Base-by-base conservation (phyloP, 2,797 vertebrate species). In the Ceryle rudis region DNA sequence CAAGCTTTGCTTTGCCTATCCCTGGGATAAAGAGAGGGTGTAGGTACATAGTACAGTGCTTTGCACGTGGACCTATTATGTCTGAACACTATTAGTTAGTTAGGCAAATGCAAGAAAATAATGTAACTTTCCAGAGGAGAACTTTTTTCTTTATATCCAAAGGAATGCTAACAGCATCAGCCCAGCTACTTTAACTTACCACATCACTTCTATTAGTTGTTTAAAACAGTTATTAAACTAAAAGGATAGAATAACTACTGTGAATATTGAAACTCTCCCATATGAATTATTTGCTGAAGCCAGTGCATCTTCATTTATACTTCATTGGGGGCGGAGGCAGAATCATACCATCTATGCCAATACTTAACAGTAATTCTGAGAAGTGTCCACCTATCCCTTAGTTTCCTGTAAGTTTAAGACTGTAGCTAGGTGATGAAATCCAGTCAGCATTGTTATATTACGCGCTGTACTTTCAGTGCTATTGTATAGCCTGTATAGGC, bases 351-450 rank as follows among this genome's bases (percentile, higher is more conserved):
- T n/a, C 86, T 91, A 55, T 85, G 79, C 37, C 80, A 90, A 3
- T 65, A 39, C 31, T 55, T 67, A 37, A 20, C 25, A 80, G 41
- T 29, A 81, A 33, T 72, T 23, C 42, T 96, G 94, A 93, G 87
- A 90, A 80, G 44, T 89, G 52, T 88, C 89, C 95, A 86, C 3
- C 18, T 61, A 52, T 87, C 86, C 64, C 80, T 96, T 77, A 90
- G 72, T 94, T 90, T 93, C 47, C 88, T 97, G 89, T 65, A 90
- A 97, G 81, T 41, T 65, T 80, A 79, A 31, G 81, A 14, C 61
- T 71, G 37, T 33, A 84, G 39, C 19, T 64, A 66, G 80, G 91
- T 96, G 91, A 95, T 92, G 92, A 96, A 97, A 96, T 92, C 7
- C 90, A 84, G 61, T 93, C 55, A 71, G 64, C 41, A 65, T 42